Evolutionary conservation across 1,140 invertebrate genomes (phyloP), one percentile per base, ranked within the genome.

Genomic region (Mesaphorura yosii): DNA sequence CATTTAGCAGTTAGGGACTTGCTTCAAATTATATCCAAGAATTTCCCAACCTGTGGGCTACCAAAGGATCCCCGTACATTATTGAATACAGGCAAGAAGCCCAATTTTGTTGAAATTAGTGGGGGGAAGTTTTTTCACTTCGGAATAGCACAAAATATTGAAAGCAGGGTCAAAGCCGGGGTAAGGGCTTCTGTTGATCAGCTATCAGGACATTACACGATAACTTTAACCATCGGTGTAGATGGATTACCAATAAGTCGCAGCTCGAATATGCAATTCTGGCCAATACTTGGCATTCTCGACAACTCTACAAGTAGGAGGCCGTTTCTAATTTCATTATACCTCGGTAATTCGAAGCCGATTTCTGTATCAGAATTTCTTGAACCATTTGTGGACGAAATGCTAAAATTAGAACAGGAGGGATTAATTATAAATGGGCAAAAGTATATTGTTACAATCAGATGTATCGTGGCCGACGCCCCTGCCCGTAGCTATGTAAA

Each of bases 391-490:
- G 49, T 57, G 27, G 19, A 40, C 2, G 55, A 57, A 48, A 27
- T 47, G 7, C 20, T 12, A 5, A 38, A 34, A 20, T 44, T 59
- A 40, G 22, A 39, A 29, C 2, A 6, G 17, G 5, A 27, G 23
- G 47, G 40, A 14, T 20, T 51, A 22, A 42, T 19, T 20, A 3
- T 55, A 15, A 22, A 51, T 46, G 39, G 19, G 26, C 42, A 17
- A 29, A n/a, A n/a, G n/a, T 59, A 28, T 47, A 23, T 4, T 7
- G 5, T 59, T 45, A 10, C 25, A 37, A 28, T 59, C 4, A 2
- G 52, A 2, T 51, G 48, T 20, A 42, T 59, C 31, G 25, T 55
- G 20, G 52, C 52, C 3, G 57, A 59, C 52, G 57, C 57, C n/a
- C 57, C 57, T 7, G 57, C 57, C 6, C 27, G 57, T 31, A 52